Evolutionary conservation across 2,888 invertebrate genomes (phyloP), one percentile per base, ranked within the genome.

Genomic region (Harpagoxenus sublaevis): DNA sequence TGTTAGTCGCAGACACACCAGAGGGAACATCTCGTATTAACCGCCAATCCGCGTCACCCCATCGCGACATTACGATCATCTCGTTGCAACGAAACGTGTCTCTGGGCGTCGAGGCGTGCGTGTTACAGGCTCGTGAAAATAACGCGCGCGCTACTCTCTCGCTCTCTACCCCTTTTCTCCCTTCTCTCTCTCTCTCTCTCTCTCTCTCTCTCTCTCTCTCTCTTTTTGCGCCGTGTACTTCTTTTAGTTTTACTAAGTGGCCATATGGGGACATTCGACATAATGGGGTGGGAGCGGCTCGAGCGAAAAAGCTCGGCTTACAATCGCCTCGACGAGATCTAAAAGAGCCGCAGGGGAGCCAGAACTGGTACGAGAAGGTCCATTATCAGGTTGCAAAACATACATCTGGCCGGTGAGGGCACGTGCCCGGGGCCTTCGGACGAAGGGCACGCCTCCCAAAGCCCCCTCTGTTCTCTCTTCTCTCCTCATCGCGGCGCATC

Each of bases 371-470:
- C 89, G 91, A 91, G 91, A 91, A 90, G 94, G 91, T 93, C 94
- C 94, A 94, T 94, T 94, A 94, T 94, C 94, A 93, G 93, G 94
- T 94, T 94, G 94, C 94, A 94, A 94, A 94, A 94, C 94, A 94
- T 94, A 93, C 94, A 94, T 94, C 94, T 94, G 94, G 93, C 89
- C 92, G 89, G 91, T 87, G 89, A 91, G 91, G 92, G 93, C 93
- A 92, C 93, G 94, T 92, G 94, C 93, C 94, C 89, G 87, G 90
- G 90, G 92, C 92, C 92, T 91, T 90, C 89, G 87, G 87, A 91
- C 87, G 82, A 86, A 88, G 86, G 91, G 92, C 91, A 92, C 91
- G 92, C 92, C 92, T 91, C 90, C 92, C 91, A 92, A 89, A 89
- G 89, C 86, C 89, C 89, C 51, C 8, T 74, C 81, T 74, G 85